Conservation (phyloP, 2,113 vertebrate species). For the Xiphias gladius region DNA sequence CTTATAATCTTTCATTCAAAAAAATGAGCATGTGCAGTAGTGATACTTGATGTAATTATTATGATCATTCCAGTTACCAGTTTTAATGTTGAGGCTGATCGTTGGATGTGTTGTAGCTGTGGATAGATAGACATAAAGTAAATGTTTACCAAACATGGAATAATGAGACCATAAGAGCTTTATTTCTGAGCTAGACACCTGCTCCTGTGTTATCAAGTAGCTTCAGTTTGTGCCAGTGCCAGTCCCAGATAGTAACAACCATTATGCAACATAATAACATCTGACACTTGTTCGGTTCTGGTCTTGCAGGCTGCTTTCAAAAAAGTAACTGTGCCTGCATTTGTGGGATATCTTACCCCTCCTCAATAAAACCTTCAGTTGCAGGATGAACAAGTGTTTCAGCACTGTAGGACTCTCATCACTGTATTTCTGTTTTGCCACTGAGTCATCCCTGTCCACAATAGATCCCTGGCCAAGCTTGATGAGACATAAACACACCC, state of each 20-base stretch:
- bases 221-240: slow-evolving; percentile 3
- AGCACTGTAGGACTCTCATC: background rate
- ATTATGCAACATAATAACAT: slow-evolving; percentile 23
- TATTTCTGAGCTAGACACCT: background rate
- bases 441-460: slow-evolving; percentile 36
- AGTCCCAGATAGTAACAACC: slow-evolving; percentile 11
- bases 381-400: slow-evolving; percentile 31
- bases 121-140: background rate
- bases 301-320: background rate
- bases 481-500: slow-evolving; percentile 75
- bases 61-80: no score
- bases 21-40: background rate
- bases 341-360: slow-evolving; percentile 16
- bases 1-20: background rate
- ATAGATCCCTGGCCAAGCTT: slow-evolving; percentile 56
- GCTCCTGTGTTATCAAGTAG: slow-evolving; percentile 11
- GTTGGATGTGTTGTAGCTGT: slow-evolving; percentile 1
- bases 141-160: no score
- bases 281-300: background rate
- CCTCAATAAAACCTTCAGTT: slow-evolving; percentile 36
- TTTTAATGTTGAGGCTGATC: no score
- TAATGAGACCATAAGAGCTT: background rate
- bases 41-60: background rate
- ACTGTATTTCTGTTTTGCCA: slow-evolving; percentile 35
- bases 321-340: slow-evolving; percentile 34